phyloP scores from a whole-genome alignment of 2,797 vertebrate species.

The Cheirogaleus major region DNA sequence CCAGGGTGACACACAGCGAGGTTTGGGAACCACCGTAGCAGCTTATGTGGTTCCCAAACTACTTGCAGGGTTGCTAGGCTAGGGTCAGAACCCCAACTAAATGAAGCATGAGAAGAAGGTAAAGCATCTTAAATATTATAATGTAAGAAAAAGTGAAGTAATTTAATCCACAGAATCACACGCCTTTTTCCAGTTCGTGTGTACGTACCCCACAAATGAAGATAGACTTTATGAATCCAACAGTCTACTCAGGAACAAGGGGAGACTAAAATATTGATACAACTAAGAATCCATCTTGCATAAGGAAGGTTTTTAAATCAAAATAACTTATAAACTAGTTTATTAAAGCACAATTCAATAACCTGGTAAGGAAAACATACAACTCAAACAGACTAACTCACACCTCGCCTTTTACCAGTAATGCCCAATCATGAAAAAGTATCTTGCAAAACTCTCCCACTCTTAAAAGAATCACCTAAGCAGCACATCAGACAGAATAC shows the following conservation, averaged over 20 bases:
- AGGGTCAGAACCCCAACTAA: not conserved
- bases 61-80: not conserved
- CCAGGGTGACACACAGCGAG: not conserved
- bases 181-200: not conserved
- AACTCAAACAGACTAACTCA: not conserved
- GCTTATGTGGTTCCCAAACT: not conserved
- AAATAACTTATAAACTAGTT: not conserved
- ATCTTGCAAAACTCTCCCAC: not conserved
- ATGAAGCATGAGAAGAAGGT: not conserved
- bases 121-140: not conserved
- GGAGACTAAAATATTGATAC: not conserved
- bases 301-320: not conserved
- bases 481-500: not conserved
- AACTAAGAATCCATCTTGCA: not conserved
- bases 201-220: not conserved
- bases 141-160: not conserved
- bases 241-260: not conserved
- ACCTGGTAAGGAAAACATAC: not conserved
- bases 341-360: not conserved
- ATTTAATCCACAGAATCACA: not conserved
- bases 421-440: not conserved
- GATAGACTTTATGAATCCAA: not conserved
- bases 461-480: not conserved
- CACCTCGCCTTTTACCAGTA: not conserved
- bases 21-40: not conserved